Base-by-base conservation (phyloP, 2,888 invertebrate species). In the Formica aserva region DNA sequence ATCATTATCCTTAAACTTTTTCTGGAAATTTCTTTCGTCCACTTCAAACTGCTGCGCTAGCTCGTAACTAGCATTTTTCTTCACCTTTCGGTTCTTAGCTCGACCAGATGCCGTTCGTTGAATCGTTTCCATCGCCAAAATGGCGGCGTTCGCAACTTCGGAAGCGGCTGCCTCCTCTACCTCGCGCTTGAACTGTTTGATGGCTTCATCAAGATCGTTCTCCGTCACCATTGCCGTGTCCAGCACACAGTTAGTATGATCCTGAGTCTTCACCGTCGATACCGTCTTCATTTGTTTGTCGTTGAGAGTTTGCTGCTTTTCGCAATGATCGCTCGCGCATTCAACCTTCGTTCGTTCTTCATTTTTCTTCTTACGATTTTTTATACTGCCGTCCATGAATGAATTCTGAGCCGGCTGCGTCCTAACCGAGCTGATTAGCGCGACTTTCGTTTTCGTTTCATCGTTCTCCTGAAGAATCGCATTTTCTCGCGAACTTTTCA, bases 21-120 rank as follows among this genome's bases (percentile, higher is more conserved):
- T 29, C 9, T 72, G 81, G 3, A 92, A 87, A 55, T 78, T 87
- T 32, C 57, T 88, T 71, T 93, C 94, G 85, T 93, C 91, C 8
- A 94, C 86, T 65, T 91, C 92, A 83, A 85, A 92, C 67, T 94
- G 94, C 71, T 94, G 94, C 0, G 94, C 94, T 8, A 95, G 83
- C 75, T 94, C 94, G 90, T 94, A 94, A 66, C 94, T 94, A 0
- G 94, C 94, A 84, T 94, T 94, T 76, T 94, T 94, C 85, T 93
- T 93, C 32, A 93, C 92, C n/a, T 88, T 88, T 62, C 91, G 84
- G 8, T 83, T 60, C 13, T 83, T 83, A 48, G 88, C 86, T 29
- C 86, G 91, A 3, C 84, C 89, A 18, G 89, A 89, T 3, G 83
- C 55, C 0, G 89, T 89, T 82, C 75, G 86, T 78, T 91, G 88